phyloP scores from a whole-genome alignment of 1,140 invertebrate genomes.

The Drosophila lowei region DNA sequence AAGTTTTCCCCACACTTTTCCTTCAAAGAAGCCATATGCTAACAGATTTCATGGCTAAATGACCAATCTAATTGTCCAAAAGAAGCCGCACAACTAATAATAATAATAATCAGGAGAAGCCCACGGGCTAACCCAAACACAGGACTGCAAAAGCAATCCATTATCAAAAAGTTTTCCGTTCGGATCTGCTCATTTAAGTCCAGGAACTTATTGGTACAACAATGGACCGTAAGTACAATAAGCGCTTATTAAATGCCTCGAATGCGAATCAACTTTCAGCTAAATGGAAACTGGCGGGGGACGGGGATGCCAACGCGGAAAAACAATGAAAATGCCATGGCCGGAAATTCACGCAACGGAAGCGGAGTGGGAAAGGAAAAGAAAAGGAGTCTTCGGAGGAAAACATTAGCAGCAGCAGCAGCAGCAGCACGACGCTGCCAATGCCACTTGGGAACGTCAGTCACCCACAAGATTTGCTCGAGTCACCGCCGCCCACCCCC shows the following conservation, averaged over 20 bases:
- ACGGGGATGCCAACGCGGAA: slow-evolving; percentile 26
- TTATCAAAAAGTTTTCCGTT: slow-evolving; percentile 15
- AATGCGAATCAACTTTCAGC: slow-evolving; percentile 77
- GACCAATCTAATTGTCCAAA: slow-evolving; percentile 57
- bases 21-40: slow-evolving; percentile 53
- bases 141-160: background rate
- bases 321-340: slow-evolving; percentile 69
- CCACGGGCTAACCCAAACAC: background rate
- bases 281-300: slow-evolving; percentile 72
- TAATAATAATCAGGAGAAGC: slow-evolving; percentile 13
- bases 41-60: slow-evolving; percentile 57
- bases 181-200: slow-evolving; percentile 61
- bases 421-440: slow-evolving; percentile 36
- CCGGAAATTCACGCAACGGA: slow-evolving; percentile 65
- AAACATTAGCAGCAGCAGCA: background rate
- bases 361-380: slow-evolving; percentile 26
- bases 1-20: slow-evolving; percentile 5
- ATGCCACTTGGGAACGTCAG: slow-evolving; percentile 62
- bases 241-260: slow-evolving; percentile 78
- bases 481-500: background rate
- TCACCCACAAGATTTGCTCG: slow-evolving; percentile 45
- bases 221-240: slow-evolving; percentile 75
- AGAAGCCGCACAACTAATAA: slow-evolving; percentile 41
- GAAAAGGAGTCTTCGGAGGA: too few relatives aligned
- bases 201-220: slow-evolving; percentile 46